Base-by-base conservation (phyloP, 2,888 invertebrate genomes). In the Melipona bicolor region DNA sequence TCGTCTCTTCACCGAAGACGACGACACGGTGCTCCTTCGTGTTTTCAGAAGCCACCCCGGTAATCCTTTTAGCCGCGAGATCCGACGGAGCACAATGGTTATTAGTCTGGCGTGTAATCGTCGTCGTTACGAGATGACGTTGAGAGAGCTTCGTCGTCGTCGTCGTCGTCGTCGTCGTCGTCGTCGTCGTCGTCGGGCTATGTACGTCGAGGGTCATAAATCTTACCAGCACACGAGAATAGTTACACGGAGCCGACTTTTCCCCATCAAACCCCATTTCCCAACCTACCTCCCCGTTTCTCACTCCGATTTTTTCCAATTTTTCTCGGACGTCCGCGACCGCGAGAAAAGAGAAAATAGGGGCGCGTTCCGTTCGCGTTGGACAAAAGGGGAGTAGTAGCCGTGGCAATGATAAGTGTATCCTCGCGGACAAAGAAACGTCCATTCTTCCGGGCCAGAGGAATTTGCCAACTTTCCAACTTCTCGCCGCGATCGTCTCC, bases 391-490 rank as follows among this genome's bases (percentile, higher is more conserved):
- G n/a, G 24, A n/a, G 27, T n/a, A 27, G 27, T 1, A 27, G 27
- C 27, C 21, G 32, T 56, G 65, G 78, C 65, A 4, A 52, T 52
- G 80, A 81, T 61, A 24, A 79, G 65, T 61, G 64, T 49, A 11
- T 17, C 59, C 11, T 43, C 6, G 67, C 21, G 50, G 56, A 67
- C 65, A 70, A 80, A 78, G 70, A 50, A 52, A 69, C 56, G 9
- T n/a, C 50, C 54, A 36, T 77, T 78, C 61, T 56, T 78, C 43
- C 32, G 36, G 19, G 50, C 21, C 21, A 21, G 4, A 27, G 61
- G 24, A 50, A 69, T 54, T 77, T 77, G 19, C 49, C 54, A 56
- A 69, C 62, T 77, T 77, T n/a, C 49, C 54, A 79, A 69, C 49
- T 65, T 21, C 36, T n/a, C 9, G 27, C 21, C 5, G 9, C 32